Conservation (phyloP, 2,888 invertebrate genomes). For the Tetranychus piercei region DNA sequence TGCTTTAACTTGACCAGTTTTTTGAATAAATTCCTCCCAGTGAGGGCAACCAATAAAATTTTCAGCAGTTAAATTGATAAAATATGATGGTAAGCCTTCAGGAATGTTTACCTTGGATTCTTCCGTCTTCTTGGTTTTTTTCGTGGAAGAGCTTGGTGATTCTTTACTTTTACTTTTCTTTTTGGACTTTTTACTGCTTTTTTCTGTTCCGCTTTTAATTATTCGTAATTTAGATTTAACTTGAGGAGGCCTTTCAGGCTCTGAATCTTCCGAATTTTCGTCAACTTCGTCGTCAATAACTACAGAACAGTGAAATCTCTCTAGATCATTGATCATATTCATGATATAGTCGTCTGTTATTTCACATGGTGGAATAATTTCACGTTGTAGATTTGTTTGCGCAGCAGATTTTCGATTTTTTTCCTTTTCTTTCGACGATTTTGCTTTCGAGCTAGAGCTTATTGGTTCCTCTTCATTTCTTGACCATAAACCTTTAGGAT, state of each 20-base stretch:
- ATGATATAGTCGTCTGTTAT: background rate
- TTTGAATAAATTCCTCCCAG: slow-evolving; percentile 31
- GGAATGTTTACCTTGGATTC: background rate
- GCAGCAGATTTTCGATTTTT: background rate
- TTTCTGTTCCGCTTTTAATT: background rate
- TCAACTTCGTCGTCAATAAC: no score
- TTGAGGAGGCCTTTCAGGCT: background rate
- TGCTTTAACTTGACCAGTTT: slow-evolving; percentile 33
- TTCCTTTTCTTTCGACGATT: background rate
- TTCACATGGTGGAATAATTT: background rate
- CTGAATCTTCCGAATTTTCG: no score
- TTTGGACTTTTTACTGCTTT: background rate
- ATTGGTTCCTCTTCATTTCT: background rate
- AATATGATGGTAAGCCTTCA: background rate
- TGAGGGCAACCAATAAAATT: slow-evolving; percentile 24
- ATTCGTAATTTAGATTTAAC: background rate
- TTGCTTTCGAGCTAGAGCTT: background rate
- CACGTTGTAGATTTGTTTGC: background rate
- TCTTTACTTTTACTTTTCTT: background rate
- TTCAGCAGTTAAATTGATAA: slow-evolving; percentile 4
- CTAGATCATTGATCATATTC: no score
- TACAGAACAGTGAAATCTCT: no score
- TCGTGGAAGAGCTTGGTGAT: background rate
- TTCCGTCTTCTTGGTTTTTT: background rate
- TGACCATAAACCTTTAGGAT: background rate